A percentile compares a stretch with the other conserved stretches of the same genome.
Conservation (phyloP, 2,113 vertebrate species). For the Garra rufa region DNA sequence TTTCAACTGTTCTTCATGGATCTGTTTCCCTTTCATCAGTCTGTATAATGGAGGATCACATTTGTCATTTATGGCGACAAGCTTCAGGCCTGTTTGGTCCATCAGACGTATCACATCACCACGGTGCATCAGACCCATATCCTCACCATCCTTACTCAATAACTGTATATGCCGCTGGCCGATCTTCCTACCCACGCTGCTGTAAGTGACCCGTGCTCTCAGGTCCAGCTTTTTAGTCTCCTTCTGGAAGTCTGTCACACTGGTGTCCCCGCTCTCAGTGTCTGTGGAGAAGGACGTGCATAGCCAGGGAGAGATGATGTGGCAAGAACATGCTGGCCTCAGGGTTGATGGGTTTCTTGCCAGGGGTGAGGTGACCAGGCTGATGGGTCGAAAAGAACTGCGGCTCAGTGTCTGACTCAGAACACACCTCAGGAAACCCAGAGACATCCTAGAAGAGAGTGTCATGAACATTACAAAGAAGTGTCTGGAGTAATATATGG, state of each 20-base stretch:
- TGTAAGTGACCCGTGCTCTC: conserved; percentile 61
- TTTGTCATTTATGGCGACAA: conserved; percentile 76
- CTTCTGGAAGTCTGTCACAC: conserved; percentile 30
- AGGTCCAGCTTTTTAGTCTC: conserved; percentile 68
- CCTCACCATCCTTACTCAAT: conserved; percentile 79
- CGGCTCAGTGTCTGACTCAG: conserved; percentile 48
- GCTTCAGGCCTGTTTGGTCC: conserved; percentile 79
- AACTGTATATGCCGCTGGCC: conserved; percentile 78
- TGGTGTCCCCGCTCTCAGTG: conserved; percentile 31
- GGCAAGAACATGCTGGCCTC: conserved; percentile 29
- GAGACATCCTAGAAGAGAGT: conserved; percentile 68
- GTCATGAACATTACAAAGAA: not conserved
- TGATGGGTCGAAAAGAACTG: not conserved
- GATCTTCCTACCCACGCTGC: conserved; percentile 85
- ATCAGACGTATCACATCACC: conserved; percentile 81
- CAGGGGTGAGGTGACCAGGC: not conserved
- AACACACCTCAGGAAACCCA: conserved; percentile 65
- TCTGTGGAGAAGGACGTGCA: conserved; percentile 65
- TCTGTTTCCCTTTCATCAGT: conserved; percentile 89
- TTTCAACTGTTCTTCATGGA: conserved; percentile 84
- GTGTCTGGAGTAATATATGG: no score
- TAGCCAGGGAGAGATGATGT: conserved; percentile 37
- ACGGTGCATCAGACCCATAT: conserved; percentile 86
- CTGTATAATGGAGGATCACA: conserved; percentile 84
- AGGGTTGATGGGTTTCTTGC: not conserved